A percentile compares a stretch with the other conserved stretches of the same genome.
Evolutionary conservation across 2,888 invertebrate species (phyloP).

Genomic region (Rhorus exstirpatorius): DNA sequence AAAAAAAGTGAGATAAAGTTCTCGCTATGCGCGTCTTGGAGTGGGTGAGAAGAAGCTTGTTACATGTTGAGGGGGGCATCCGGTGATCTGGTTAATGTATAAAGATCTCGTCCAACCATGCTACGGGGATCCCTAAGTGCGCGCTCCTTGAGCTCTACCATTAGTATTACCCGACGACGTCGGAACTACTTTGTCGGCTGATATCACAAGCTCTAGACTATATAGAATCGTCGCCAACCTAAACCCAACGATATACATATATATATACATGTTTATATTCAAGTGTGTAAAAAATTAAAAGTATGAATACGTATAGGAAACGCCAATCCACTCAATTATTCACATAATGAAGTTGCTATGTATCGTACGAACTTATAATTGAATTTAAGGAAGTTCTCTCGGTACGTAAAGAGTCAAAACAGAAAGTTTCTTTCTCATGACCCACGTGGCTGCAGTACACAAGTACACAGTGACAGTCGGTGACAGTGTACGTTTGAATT

Average conservation of each 20-base stretch:
- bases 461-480: too few species aligned
- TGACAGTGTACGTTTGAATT: too few species aligned
- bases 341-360: too few species aligned
- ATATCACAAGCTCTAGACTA: conserved; percentile 29
- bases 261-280: background rate
- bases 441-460: too few species aligned
- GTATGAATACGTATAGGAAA: too few species aligned
- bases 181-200: conserved; percentile 66
- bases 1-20: conserved; percentile 55
- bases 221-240: conserved; percentile 12
- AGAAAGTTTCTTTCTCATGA: too few species aligned
- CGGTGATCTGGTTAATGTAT: conserved; percentile 84
- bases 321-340: too few species aligned
- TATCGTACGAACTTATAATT: too few species aligned
- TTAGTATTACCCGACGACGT: conserved; percentile 40
- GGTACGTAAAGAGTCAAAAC: too few species aligned
- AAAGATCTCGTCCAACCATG: background rate
- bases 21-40: conserved; percentile 62
- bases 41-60: conserved; percentile 82
- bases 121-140: conserved; percentile 51
- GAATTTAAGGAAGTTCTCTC: too few species aligned
- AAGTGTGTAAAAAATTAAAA: too few species aligned
- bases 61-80: conserved; percentile 81
- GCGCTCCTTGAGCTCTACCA: conserved; percentile 52
- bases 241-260: conserved; percentile 69